Evolutionary conservation across 1,140 invertebrate genomes (phyloP), one percentile per base, ranked within the genome.

Genomic region (Euglossa dilemma): DNA sequence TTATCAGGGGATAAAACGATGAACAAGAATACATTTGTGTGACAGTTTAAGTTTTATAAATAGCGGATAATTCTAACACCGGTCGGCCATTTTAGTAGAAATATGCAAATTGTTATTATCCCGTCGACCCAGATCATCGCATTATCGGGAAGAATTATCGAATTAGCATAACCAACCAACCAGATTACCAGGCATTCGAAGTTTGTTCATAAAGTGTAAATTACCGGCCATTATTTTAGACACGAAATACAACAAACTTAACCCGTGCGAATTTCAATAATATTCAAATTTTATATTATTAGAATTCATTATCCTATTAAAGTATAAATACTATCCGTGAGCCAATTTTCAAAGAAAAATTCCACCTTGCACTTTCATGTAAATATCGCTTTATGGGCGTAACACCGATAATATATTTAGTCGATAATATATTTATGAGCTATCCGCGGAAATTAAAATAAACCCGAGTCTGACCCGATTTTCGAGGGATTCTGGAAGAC

Each of bases 131-230:
- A 28, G 36, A 61, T 74, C 59, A 74, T 59, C 54, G 56, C 76
- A 67, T 80, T 66, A 80, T 63, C 85, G 57, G 57, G 61, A 47
- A 70, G 63, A 50, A 43, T 66, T 59, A 56, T 59, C 70, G 70
- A 84, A 61, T 63, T 64, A 36, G n/a, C 25, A 43, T 47, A 9
- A 63, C 12, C 45, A 11, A 52, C 2, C 2, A 28, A 73, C 23
- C 36, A 36, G 36, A 36, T 36, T 36, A 36, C 36, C 36, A 36
- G 36, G 36, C 36, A 36, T 4, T 36, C 36, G 36, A 36, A 74
- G 23, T 61, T 59, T 20, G 14, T 6, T 59, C 36, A 14, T 9
- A 3, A 11, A 18, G 12, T 25, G 16, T 12, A 20, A 28, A 52
- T 71, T 25, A 16, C 8, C 6, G 1, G 12, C 0, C 12, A 43